phyloP scores from a whole-genome alignment of 1,140 invertebrate genomes.

The Heliconius hewitsoni region DNA sequence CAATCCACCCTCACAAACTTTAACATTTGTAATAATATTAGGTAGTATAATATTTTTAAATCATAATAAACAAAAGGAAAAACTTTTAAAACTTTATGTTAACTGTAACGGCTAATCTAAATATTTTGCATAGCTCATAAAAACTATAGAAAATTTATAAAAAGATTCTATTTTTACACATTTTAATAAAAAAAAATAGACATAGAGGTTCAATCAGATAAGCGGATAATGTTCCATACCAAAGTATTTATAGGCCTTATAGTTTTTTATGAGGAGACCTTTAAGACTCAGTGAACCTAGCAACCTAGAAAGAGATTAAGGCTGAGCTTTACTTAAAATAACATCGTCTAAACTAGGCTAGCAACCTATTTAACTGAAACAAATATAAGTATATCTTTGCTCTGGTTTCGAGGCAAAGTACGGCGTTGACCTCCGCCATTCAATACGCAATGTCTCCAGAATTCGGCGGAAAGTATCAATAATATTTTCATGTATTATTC shows the following conservation, averaged over 20 bases:
- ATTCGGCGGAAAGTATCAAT: too few relatives aligned
- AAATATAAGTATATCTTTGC: neutral
- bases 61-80: too few relatives aligned
- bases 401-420: too few relatives aligned
- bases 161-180: too few relatives aligned
- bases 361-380: neutral
- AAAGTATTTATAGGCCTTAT: neutral
- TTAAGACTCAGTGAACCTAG: constrained; percentile 5
- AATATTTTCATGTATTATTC: too few relatives aligned
- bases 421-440: too few relatives aligned
- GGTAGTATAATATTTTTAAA: too few relatives aligned
- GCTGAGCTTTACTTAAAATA: constrained; percentile 5
- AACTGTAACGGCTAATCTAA: neutral
- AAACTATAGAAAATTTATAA: neutral
- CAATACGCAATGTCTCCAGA: too few relatives aligned
- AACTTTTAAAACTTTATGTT: too few relatives aligned
- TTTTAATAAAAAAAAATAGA: too few relatives aligned
- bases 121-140: neutral
- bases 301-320: constrained; percentile 2
- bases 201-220: neutral
- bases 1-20: too few relatives aligned
- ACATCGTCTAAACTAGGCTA: neutral
- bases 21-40: too few relatives aligned
- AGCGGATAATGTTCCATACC: neutral
- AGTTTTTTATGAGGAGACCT: constrained; percentile 9